phyloP scores from a whole-genome alignment of 2,113 vertebrate genomes.

The Acanthisitta chloris region DNA sequence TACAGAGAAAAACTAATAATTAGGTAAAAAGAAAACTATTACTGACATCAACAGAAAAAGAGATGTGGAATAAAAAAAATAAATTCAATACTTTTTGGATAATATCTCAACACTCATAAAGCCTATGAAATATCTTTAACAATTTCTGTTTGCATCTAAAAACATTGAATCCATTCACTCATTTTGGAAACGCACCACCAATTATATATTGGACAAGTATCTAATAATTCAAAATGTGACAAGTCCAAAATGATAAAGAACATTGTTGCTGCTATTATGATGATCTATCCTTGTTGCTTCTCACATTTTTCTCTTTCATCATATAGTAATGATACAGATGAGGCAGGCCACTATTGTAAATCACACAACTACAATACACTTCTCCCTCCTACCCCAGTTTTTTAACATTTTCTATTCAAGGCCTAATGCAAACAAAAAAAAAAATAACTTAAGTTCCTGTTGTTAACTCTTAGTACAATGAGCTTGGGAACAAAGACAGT shows the following conservation, averaged over 20 bases:
- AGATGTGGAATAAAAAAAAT: not conserved
- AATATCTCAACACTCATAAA: not conserved
- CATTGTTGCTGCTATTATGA: not conserved
- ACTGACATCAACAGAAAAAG: not conserved
- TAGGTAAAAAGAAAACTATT: not conserved
- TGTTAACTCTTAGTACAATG: not conserved
- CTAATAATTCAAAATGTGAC: not conserved
- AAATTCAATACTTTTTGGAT: not conserved
- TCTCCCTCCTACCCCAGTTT: not conserved
- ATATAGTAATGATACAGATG: not conserved
- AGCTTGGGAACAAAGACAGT: not conserved
- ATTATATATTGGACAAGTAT: not conserved
- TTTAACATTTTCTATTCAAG: not conserved
- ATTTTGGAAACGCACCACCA: not conserved
- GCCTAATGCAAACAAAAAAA: not conserved
- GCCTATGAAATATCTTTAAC: not conserved
- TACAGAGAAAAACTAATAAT: not conserved
- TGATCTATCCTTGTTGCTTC: conserved; percentile 1
- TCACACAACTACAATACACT: not conserved
- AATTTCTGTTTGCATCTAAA: not conserved
- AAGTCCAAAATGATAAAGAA: conserved; percentile 3
- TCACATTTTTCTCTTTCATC: conserved; percentile 33
- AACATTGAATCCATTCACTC: not conserved
- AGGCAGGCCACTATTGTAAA: not conserved
- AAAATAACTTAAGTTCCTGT: not conserved